Base-by-base conservation (phyloP, 2,113 vertebrate species). In the Dunckerocampus dactyliophorus region DNA sequence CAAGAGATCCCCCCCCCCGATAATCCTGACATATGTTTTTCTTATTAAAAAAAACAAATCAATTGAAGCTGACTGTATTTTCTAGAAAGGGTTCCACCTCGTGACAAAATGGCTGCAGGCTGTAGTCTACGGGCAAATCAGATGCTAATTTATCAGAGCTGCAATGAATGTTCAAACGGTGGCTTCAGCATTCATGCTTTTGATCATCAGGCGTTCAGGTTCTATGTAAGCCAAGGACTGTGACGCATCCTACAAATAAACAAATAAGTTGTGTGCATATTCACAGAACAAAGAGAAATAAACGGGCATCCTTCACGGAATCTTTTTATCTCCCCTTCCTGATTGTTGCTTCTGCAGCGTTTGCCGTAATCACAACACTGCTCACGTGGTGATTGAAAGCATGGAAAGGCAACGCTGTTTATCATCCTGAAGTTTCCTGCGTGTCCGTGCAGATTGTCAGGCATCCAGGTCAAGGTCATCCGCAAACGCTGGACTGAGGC, bases 191-290 rank as follows among this genome's bases (percentile, higher is more conserved):
- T 72, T 79, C 65, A 62, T 71, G 54, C 73, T 74, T 85, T 87
- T 87, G 83, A 87, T 87, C 82, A 82, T 81, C 65, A 50, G 39
- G 62, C 63, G 63, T 75, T 74, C 50, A 57, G 71, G 69, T 82
- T 70, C 66, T 67, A 82, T 84, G 69, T 83, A 83, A 77, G 85
- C 73, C 85, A 86, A 87, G 83, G 85, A 67, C 82, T 75, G 71
- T 52, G 67, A 82, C 65, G 70, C 58, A 53, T 59, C 61, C 42
- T 63, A 71, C 53, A 46, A 72, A 76, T 69, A 73, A 22, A 71
- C n/a, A n/a, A n/a, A 13, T 14, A 43, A 43, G 39, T 15, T 39
- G 53, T 17, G 20, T 42, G 34, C 20, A 19, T 52, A 52, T 5
- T 12, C 20, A 12, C 11, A 52, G 15, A 31, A 74, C 46, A 71